Evolutionary conservation across 2,113 vertebrate genomes (phyloP).

Genomic region (Irena cyanogastra): DNA sequence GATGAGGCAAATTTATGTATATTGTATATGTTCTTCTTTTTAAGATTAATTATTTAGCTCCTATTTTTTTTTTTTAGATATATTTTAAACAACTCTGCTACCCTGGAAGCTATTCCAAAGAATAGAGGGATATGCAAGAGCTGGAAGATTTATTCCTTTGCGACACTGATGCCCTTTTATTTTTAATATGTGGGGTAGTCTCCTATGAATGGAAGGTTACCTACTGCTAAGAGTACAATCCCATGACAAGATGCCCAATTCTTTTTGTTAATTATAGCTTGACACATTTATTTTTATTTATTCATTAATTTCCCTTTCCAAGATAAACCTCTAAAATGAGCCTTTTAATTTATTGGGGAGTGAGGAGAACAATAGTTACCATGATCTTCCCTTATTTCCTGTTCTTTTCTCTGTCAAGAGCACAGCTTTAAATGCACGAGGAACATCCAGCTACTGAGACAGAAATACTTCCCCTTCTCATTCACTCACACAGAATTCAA

Average conservation of each 20-base stretch:
- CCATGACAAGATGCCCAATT: conserved; percentile 47
- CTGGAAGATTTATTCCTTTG: conserved; percentile 47
- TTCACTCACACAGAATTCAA: background rate
- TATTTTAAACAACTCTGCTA: background rate
- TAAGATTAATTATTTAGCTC: conserved; percentile 34
- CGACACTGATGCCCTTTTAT: conserved; percentile 19
- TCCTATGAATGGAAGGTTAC: conserved; percentile 35
- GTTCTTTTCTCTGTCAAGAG: conserved; percentile 17
- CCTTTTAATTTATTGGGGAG: conserved; percentile 50
- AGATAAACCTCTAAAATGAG: conserved; percentile 56
- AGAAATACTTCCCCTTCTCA: background rate
- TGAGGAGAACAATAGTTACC: conserved; percentile 43
- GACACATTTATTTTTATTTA: conserved; percentile 71
- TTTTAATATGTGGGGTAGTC: conserved; percentile 39
- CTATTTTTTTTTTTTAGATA: conserved; percentile 39
- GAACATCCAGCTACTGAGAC: background rate
- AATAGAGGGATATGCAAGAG: background rate
- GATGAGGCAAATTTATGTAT: conserved; percentile 46
- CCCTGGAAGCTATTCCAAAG: conserved; percentile 7
- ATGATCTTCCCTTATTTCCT: conserved; percentile 38
- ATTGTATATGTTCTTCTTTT: conserved; percentile 9
- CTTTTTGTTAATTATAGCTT: conserved; percentile 65
- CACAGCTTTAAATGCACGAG: background rate
- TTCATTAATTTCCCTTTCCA: conserved; percentile 53
- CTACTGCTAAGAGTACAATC: conserved; percentile 39